Evolutionary conservation across 2,888 invertebrate species (phyloP).

Genomic region (Sphaerophoria taeniata): DNA sequence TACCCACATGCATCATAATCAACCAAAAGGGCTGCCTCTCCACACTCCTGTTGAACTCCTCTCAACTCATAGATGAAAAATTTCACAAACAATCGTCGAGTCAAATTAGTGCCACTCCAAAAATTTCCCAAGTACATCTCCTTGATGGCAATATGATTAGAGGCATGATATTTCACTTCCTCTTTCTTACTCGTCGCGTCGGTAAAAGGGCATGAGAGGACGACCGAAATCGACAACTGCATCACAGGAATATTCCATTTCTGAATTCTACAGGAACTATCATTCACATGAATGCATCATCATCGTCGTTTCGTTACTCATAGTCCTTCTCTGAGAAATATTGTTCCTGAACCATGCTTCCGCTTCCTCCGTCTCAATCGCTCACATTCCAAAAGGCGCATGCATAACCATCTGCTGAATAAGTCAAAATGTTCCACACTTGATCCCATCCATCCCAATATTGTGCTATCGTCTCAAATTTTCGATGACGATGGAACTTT

Average conservation of each 20-base stretch:
- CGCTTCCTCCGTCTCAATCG: neutral
- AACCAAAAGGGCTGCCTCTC: too few species aligned
- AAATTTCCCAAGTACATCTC: slow-evolving; percentile 28
- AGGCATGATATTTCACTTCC: neutral
- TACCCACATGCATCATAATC: too few species aligned
- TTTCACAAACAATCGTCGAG: slow-evolving; percentile 62
- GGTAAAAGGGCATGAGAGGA: neutral
- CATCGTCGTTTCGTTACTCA: slow-evolving; percentile 3
- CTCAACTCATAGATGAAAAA: slow-evolving; percentile 11
- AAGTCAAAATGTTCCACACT: slow-evolving; percentile 33
- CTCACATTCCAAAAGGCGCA: neutral
- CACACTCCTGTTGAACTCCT: too few species aligned
- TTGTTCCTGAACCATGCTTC: neutral
- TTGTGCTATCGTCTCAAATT: slow-evolving; percentile 10
- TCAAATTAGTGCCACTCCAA: slow-evolving; percentile 65
- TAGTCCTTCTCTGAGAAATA: slow-evolving; percentile 3
- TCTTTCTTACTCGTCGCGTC: neutral
- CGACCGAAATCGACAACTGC: neutral
- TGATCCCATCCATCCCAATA: slow-evolving; percentile 39
- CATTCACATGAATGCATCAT: slow-evolving; percentile 55
- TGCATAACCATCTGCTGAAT: slow-evolving; percentile 12
- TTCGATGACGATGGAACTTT: slow-evolving; percentile 41
- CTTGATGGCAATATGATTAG: neutral
- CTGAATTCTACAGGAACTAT: slow-evolving; percentile 38
- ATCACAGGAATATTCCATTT: neutral